Evolutionary conservation across 2,888 invertebrate genomes (phyloP).

Genomic region (Stenodera caucasica): DNA sequence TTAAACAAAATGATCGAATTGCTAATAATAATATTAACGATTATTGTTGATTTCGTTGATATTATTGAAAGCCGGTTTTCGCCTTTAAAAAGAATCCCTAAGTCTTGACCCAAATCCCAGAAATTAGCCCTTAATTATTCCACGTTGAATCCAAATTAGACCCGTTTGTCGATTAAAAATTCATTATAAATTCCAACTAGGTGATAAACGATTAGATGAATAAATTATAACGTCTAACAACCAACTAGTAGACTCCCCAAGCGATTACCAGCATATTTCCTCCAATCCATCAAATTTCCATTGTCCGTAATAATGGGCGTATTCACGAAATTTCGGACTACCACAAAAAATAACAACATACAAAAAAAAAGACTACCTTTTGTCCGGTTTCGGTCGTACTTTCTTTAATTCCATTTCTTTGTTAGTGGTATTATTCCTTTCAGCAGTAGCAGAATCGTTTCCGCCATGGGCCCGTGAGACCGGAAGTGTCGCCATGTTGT

Average conservation of each 20-base stretch:
- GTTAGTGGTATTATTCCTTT: conserved; percentile 80
- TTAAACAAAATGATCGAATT: too few species aligned
- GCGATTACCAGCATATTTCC: background rate
- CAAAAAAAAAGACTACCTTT: conserved; percentile 63
- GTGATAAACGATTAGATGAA: background rate
- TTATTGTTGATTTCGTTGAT: too few species aligned
- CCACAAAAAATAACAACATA: background rate
- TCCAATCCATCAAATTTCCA: too few species aligned
- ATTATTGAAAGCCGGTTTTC: too few species aligned
- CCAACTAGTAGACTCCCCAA: background rate
- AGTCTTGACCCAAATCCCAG: too few species aligned
- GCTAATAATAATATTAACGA: too few species aligned
- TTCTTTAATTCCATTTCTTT: conserved; percentile 87
- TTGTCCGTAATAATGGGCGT: background rate
- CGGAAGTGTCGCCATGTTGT: conserved; percentile 88
- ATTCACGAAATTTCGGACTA: background rate
- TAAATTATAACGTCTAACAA: background rate
- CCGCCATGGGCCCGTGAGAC: conserved; percentile 73
- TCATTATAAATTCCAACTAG: background rate
- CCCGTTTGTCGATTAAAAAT: background rate
- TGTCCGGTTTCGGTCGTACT: conserved; percentile 80
- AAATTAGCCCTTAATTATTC: too few species aligned
- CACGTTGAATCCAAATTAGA: background rate
- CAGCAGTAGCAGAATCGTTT: conserved; percentile 73
- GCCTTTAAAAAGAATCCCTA: too few species aligned